phyloP scores from a whole-genome alignment of 92 coral and sea anemone genomes.

The Virgularia gustaviana region DNA sequence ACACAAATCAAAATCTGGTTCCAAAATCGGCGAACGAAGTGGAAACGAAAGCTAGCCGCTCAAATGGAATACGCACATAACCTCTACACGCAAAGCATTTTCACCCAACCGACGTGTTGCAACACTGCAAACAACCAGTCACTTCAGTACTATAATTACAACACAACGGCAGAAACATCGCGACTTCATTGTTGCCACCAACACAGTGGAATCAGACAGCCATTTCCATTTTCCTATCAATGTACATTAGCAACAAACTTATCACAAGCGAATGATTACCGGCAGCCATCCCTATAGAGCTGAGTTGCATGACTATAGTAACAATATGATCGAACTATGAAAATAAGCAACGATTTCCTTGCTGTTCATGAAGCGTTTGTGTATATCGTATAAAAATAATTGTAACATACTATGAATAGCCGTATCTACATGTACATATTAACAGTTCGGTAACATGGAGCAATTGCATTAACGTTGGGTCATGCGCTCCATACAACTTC shows the following conservation, averaged over 20 bases:
- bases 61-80: conserved; percentile 78
- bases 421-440: neutral
- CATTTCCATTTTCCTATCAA: conserved; percentile 31
- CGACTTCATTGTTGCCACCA: conserved; percentile 34
- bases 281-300: conserved; percentile 15
- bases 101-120: conserved; percentile 23
- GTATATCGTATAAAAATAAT: neutral
- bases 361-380: neutral
- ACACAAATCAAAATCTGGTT: conserved; percentile 99
- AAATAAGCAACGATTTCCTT: neutral
- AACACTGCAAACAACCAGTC: conserved; percentile 4
- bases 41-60: conserved; percentile 94
- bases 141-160: neutral
- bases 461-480: neutral
- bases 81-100: conserved; percentile 33
- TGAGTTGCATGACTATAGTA: no score
- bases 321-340: no score
- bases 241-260: conserved; percentile 23
- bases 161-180: conserved; percentile 11
- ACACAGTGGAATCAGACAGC: conserved; percentile 26
- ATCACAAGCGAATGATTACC: conserved; percentile 5
- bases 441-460: neutral
- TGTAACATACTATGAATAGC: neutral
- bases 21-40: conserved; percentile 93
- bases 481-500: no score